Conservation (phyloP, 2,797 vertebrate species). For the Trachops cirrhosus region DNA sequence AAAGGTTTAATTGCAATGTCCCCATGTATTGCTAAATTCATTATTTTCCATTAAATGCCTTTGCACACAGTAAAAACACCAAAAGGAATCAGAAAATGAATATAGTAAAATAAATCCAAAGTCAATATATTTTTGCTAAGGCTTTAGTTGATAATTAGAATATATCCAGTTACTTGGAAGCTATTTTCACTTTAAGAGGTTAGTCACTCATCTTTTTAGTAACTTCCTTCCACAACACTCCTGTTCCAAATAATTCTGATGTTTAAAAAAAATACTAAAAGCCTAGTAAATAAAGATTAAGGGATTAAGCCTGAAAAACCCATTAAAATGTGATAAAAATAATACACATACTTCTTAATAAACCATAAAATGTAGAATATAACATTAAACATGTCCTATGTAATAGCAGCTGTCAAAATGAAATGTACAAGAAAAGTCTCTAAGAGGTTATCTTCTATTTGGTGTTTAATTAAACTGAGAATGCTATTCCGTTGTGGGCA, state of each 20-base stretch:
- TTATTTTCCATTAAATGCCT: slow-evolving; percentile 56
- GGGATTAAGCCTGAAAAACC: slow-evolving; percentile 70
- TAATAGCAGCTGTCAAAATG: slow-evolving; percentile 71
- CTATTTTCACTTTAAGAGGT: slow-evolving; percentile 51
- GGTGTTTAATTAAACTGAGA: slow-evolving; percentile 78
- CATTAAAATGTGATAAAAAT: slow-evolving; percentile 64
- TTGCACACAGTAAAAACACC: slow-evolving; percentile 28
- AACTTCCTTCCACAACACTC: slow-evolving; percentile 42
- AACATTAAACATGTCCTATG: slow-evolving; percentile 70
- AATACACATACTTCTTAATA: slow-evolving; percentile 77
- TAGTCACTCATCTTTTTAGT: slow-evolving; percentile 66
- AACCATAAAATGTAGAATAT: slow-evolving; percentile 72
- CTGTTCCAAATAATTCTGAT: neutral
- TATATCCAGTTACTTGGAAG: slow-evolving; percentile 54
- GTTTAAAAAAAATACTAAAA: slow-evolving; percentile 63
- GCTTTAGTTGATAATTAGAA: slow-evolving; percentile 39
- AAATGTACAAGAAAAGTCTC: slow-evolving; percentile 72
- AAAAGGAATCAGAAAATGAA: slow-evolving; percentile 53
- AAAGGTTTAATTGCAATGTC: slow-evolving; percentile 37
- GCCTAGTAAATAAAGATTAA: slow-evolving; percentile 74
- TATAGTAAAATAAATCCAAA: slow-evolving; percentile 34
- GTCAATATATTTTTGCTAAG: slow-evolving; percentile 15
- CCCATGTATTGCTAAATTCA: neutral
- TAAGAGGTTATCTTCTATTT: slow-evolving; percentile 71
- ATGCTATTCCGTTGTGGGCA: slow-evolving; percentile 68